Percentiles rank a stretch among this genome's conserved stretches.
Evolutionary conservation across 2,113 vertebrate species (phyloP).

Genomic region (Piaya cayana): DNA sequence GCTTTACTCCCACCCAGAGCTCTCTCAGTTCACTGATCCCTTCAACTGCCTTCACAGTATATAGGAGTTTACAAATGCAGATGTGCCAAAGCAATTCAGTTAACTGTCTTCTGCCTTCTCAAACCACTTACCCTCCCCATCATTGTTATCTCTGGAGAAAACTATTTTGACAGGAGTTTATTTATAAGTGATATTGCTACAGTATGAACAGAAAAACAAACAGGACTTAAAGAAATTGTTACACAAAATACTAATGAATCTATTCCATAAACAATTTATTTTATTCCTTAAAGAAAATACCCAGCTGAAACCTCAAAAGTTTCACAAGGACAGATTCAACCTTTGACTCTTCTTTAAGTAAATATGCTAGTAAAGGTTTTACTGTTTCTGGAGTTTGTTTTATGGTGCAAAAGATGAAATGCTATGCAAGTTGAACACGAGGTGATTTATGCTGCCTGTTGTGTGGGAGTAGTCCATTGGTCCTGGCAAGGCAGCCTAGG

Average conservation of each 20-base stretch:
- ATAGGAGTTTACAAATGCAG: not conserved
- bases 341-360: not conserved
- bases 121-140: not conserved
- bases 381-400: slow-evolving; percentile 16
- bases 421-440: not conserved
- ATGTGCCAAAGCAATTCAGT: not conserved
- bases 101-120: not conserved
- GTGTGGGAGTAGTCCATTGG: not conserved
- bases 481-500: not conserved
- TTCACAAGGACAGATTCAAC: not conserved
- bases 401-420: not conserved
- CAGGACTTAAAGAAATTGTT: not conserved
- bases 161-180: slow-evolving; percentile 34
- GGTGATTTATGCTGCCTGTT: not conserved
- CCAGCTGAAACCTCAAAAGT: not conserved
- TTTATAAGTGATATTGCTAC: not conserved
- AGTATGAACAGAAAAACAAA: slow-evolving; percentile 13
- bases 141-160: not conserved
- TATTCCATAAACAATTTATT: not conserved
- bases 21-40: not conserved
- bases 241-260: not conserved
- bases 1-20: not conserved
- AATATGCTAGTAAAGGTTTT: not conserved
- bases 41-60: not conserved
- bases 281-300: slow-evolving; percentile 4